Evolutionary conservation across 2,888 invertebrate species (phyloP).

Genomic region (Carcina quercana): DNA sequence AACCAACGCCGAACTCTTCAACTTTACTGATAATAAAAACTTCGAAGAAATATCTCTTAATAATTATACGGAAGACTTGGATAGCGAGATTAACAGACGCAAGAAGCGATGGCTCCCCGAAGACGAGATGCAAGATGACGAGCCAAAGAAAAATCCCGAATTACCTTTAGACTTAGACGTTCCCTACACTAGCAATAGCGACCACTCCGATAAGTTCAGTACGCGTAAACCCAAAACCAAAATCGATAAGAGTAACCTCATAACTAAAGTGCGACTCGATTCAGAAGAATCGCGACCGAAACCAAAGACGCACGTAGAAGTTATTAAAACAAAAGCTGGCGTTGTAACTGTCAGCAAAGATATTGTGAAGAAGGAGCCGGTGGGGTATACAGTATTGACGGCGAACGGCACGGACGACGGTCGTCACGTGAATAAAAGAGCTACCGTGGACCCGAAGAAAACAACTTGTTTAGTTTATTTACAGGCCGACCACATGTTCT

Average conservation of each 20-base stretch:
- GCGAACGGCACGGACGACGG: conserved; percentile 70
- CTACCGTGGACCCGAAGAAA: conserved; percentile 87
- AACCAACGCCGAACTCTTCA: conserved; percentile 51
- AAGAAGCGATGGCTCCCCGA: conserved; percentile 81
- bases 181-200: conserved; percentile 77
- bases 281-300: conserved; percentile 74
- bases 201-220: conserved; percentile 63
- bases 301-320: conserved; percentile 80
- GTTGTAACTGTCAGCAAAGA: conserved; percentile 78
- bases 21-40: conserved; percentile 45
- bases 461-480: conserved; percentile 96
- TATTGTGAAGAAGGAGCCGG: conserved; percentile 75
- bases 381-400: conserved; percentile 61
- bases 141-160: conserved; percentile 77
- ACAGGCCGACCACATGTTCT: conserved; percentile 97
- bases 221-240: conserved; percentile 68
- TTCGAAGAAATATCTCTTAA: conserved; percentile 36
- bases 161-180: conserved; percentile 78
- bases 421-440: conserved; percentile 78
- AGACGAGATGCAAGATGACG: conserved; percentile 74
- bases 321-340: conserved; percentile 78
- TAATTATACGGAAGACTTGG: conserved; percentile 52
- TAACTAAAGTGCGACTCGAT: conserved; percentile 69
- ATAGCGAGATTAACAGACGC: conserved; percentile 51
- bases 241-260: conserved; percentile 69